These are phyloP conservation scores for Solenodon paradoxus DNA, from an alignment of 2,113 vertebrate species.

Conservation along the genomic window DNA sequence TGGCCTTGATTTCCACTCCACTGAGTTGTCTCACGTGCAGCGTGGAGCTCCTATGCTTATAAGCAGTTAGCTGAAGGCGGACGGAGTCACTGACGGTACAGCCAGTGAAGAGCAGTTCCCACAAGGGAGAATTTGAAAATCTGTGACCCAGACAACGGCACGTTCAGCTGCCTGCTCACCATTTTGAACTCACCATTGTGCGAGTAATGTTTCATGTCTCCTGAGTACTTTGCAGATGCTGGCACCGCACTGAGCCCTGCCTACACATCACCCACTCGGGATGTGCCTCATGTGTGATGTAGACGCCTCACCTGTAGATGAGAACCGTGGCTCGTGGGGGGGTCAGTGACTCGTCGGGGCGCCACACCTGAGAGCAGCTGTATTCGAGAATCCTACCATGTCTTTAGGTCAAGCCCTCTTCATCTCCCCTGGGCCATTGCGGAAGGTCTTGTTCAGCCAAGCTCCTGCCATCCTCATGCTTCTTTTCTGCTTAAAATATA, in stretches of 20 bases:
- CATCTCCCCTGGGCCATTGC: background rate
- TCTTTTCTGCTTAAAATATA: background rate
- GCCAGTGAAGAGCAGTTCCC: background rate
- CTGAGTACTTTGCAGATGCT: fast-evolving
- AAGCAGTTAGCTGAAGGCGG: background rate
- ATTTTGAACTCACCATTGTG: background rate
- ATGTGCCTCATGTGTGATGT: background rate
- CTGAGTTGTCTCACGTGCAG: background rate
- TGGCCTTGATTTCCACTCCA: background rate
- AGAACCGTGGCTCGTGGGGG: background rate
- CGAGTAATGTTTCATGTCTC: background rate
- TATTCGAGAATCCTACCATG: background rate
- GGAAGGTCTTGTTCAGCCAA: background rate
- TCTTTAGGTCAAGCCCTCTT: background rate
- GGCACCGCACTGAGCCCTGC: background rate
- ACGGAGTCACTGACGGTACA: background rate
- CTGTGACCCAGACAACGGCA: background rate
- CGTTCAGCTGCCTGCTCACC: background rate
- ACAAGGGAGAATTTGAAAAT: background rate
- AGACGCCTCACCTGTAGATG: background rate
- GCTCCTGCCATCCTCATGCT: background rate
- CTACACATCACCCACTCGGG: fast-evolving
- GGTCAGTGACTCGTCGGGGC: background rate
- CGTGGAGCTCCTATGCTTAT: background rate
- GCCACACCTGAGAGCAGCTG: background rate